A percentile compares a stretch with the other conserved stretches of the same genome.
Conservation (phyloP, 2,888 invertebrate genomes). For the Tipula helvola region DNA sequence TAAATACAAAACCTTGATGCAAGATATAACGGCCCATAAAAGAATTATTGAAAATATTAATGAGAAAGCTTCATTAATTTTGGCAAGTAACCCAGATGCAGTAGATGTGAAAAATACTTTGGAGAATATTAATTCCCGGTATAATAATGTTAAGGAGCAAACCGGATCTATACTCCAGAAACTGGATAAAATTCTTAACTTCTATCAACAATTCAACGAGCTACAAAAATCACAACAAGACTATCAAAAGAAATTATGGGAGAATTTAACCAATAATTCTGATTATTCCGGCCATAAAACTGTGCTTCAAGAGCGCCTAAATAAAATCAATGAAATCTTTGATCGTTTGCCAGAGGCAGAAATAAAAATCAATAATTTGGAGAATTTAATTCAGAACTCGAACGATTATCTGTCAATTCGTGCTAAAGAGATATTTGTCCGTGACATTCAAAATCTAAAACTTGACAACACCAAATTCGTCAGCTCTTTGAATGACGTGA, state of each 20-base stretch:
- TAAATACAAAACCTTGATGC: slow-evolving; percentile 73
- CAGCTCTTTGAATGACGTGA: slow-evolving; percentile 61
- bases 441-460: slow-evolving; percentile 64
- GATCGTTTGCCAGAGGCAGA: slow-evolving; percentile 66
- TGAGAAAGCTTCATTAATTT: slow-evolving; percentile 69
- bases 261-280: slow-evolving; percentile 66
- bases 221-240: slow-evolving; percentile 78
- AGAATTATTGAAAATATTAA: slow-evolving; percentile 79
- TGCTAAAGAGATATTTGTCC: slow-evolving; percentile 73
- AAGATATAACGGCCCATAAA: slow-evolving; percentile 84
- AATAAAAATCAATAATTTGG: slow-evolving; percentile 61
- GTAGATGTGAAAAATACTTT: slow-evolving; percentile 56
- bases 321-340: slow-evolving; percentile 67
- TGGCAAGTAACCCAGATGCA: slow-evolving; percentile 37
- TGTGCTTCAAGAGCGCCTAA: slow-evolving; percentile 66
- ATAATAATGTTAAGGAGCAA: slow-evolving; percentile 54
- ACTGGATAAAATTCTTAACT: slow-evolving; percentile 63
- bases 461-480: slow-evolving; percentile 76
- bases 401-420: slow-evolving; percentile 60
- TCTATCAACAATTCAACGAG: slow-evolving; percentile 77
- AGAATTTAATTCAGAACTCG: slow-evolving; percentile 58
- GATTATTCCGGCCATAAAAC: slow-evolving; percentile 82
- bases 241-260: slow-evolving; percentile 83
- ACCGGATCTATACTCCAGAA: slow-evolving; percentile 55
- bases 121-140: slow-evolving; percentile 60